phyloP scores from a whole-genome alignment of 2,797 vertebrate genomes.

The Microtus californicus region DNA sequence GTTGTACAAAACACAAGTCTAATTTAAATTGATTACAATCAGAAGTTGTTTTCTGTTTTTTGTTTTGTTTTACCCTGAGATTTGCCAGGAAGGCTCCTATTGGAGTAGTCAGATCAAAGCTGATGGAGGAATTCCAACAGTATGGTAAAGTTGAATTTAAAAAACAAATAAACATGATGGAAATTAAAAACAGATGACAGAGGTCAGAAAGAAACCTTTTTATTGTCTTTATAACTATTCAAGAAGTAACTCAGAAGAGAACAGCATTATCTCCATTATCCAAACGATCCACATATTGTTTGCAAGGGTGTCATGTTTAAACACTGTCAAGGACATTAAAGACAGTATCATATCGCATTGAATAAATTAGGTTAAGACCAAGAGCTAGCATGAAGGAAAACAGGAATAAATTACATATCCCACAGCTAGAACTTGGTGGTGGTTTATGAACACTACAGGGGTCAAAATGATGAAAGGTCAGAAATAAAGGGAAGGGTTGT shows the following conservation, averaged over 20 bases:
- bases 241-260: neutral
- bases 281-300: neutral
- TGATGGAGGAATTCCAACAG: neutral
- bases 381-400: slow-evolving; percentile 39
- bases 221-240: neutral
- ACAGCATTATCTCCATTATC: neutral
- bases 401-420: slow-evolving; percentile 63
- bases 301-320: neutral
- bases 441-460: slow-evolving; percentile 52
- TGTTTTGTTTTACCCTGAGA: neutral
- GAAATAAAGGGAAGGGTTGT: slow-evolving; percentile 65
- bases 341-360: slow-evolving; percentile 9
- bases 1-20: neutral
- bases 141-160: neutral
- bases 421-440: slow-evolving; percentile 68
- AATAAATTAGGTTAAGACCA: slow-evolving; percentile 68
- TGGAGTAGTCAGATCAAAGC: neutral
- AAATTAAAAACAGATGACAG: slow-evolving; percentile 35
- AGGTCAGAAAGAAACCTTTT: neutral
- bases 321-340: neutral
- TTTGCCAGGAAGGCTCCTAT: neutral
- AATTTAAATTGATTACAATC: neutral
- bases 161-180: neutral
- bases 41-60: neutral
- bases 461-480: slow-evolving; percentile 70